Conservation (phyloP, 2,888 invertebrate species). For the Clitarchus hookeri region DNA sequence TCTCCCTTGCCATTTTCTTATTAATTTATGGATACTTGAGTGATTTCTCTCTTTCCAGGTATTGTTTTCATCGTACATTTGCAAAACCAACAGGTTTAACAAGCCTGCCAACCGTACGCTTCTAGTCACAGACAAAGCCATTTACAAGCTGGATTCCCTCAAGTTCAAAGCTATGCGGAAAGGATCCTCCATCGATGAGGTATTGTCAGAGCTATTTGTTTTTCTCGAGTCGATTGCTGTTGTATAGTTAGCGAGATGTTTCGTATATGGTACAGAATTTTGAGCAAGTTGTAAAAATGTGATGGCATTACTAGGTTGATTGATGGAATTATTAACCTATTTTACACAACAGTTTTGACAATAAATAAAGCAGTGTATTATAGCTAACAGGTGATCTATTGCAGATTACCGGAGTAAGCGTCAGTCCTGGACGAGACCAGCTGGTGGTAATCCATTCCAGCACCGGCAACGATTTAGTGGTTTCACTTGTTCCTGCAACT, state of each 20-base stretch:
- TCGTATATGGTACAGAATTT: too few relatives aligned
- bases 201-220: constrained; percentile 48
- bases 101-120: constrained; percentile 88
- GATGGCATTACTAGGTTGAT: too few relatives aligned
- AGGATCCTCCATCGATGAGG: constrained; percentile 78
- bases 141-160: constrained; percentile 85
- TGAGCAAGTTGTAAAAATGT: too few relatives aligned
- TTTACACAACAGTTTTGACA: too few relatives aligned
- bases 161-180: constrained; percentile 89
- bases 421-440: constrained; percentile 86
- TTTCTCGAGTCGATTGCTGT: too few relatives aligned
- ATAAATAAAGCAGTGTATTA: too few relatives aligned
- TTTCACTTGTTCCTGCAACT: constrained; percentile 64
- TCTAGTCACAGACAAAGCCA: constrained; percentile 78
- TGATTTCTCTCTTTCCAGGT: constrained; percentile 50
- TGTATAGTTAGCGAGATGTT: too few relatives aligned
- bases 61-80: constrained; percentile 69
- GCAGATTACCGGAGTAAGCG: constrained; percentile 80
- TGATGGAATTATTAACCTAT: too few relatives aligned
- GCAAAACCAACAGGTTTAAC: constrained; percentile 74
- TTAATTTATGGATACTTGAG: not conserved
- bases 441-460: constrained; percentile 85
- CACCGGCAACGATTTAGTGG: constrained; percentile 87
- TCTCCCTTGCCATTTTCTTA: too few relatives aligned
- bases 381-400: constrained; percentile 28